phyloP scores from a whole-genome alignment of 1,140 invertebrate genomes.

The Proales similis region DNA sequence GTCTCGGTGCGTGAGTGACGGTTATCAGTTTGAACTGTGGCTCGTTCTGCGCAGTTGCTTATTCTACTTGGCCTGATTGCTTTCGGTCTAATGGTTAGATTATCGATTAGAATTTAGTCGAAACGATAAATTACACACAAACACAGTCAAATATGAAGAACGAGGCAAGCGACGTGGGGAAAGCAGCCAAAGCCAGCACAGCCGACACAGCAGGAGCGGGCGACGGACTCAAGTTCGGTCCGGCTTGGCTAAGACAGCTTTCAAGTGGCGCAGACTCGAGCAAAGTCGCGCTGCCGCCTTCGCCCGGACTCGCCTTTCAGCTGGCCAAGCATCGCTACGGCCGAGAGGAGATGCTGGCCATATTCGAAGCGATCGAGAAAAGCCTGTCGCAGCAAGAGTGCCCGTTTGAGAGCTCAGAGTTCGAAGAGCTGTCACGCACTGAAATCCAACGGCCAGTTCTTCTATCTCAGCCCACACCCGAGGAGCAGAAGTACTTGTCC shows the following conservation, averaged over 20 bases:
- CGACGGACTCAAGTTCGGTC: conserved; percentile 34
- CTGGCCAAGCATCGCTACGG: conserved; percentile 71
- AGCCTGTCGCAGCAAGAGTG: conserved; percentile 62
- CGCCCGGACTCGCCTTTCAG: conserved; percentile 45
- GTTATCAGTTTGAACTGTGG: too few relatives aligned
- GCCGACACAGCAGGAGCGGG: too few relatives aligned
- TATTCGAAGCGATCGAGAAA: conserved; percentile 58
- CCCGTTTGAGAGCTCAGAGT: conserved; percentile 57
- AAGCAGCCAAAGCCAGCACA: conserved; percentile 4
- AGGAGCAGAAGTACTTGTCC: conserved; percentile 57
- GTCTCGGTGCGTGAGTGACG: too few relatives aligned
- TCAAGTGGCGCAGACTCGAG: conserved; percentile 28
- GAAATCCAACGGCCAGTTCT: conserved; percentile 69
- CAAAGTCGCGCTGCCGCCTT: conserved; percentile 29
- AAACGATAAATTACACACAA: conserved; percentile 6
- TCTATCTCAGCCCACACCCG: conserved; percentile 67
- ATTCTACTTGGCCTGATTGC: conserved; percentile 15
- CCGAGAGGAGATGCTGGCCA: conserved; percentile 76
- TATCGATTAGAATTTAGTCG: too few relatives aligned
- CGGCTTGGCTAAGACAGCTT: conserved; percentile 36
- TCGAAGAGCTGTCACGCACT: conserved; percentile 64
- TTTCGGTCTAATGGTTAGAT: conserved; percentile 5
- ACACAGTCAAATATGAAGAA: conserved; percentile 36
- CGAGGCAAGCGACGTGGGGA: conserved; percentile 28
- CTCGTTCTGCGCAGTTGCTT: too few relatives aligned